phyloP scores from a whole-genome alignment of 1,140 invertebrate genomes.

The Ceratosolen solmsi region DNA sequence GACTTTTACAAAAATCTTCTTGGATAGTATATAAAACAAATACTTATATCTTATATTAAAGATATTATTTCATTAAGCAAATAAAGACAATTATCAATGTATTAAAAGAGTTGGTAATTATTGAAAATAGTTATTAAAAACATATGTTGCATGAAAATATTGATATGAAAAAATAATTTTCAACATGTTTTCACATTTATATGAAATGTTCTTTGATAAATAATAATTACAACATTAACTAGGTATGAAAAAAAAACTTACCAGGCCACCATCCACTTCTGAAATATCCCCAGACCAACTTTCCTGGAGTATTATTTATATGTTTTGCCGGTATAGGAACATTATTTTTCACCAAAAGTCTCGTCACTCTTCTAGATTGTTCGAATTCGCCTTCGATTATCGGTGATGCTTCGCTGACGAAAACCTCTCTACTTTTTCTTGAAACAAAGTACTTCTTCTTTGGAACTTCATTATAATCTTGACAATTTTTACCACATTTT shows the following conservation, averaged over 20 bases:
- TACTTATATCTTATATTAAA: no score
- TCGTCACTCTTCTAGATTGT: slow-evolving; percentile 32
- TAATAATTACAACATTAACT: not conserved
- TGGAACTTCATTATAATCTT: not conserved
- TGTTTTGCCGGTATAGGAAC: not conserved
- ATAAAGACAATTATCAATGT: no score
- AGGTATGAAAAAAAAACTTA: slow-evolving; percentile 32
- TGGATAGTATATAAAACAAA: no score
- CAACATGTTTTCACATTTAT: no score
- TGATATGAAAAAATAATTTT: no score
- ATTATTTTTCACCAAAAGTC: slow-evolving; percentile 27
- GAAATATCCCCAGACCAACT: slow-evolving; percentile 58
- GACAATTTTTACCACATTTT: not conserved
- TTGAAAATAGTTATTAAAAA: no score
- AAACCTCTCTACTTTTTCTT: slow-evolving; percentile 20
- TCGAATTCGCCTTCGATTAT: slow-evolving; percentile 38
- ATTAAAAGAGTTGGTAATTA: no score
- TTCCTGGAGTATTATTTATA: slow-evolving; percentile 46
- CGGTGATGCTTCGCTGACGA: slow-evolving; percentile 32
- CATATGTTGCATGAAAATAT: no score
- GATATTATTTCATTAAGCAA: no score
- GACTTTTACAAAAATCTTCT: no score
- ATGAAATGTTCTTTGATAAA: no score
- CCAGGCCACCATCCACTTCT: slow-evolving; percentile 58
- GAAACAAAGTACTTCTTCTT: not conserved